phyloP scores from a whole-genome alignment of 2,888 invertebrate species.

The Mythimna vitellina region DNA sequence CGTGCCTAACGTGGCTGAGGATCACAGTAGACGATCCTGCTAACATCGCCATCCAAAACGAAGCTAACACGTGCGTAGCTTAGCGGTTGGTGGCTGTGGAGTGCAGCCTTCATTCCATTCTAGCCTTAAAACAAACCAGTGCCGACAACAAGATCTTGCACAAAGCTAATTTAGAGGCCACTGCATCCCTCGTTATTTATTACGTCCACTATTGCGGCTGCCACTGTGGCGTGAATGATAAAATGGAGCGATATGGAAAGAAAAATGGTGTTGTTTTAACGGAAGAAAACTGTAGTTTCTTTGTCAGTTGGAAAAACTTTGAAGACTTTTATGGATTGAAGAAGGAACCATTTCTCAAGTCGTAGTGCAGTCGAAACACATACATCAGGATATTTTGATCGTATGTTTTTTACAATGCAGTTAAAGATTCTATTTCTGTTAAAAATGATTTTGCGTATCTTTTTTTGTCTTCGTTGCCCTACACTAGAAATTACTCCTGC shows the following conservation, averaged over 20 bases:
- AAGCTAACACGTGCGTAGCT: neutral
- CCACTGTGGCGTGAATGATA: constrained; percentile 47
- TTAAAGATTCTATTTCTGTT: neutral
- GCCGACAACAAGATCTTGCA: constrained; percentile 58
- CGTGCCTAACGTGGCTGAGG: neutral
- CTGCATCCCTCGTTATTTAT: constrained; percentile 78
- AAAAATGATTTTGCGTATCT: neutral
- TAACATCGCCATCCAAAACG: neutral
- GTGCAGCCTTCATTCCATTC: constrained; percentile 1
- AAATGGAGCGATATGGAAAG: constrained; percentile 48
- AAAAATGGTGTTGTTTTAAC: constrained; percentile 23
- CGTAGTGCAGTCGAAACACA: neutral
- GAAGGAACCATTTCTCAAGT: neutral
- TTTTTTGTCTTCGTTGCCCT: too few species aligned
- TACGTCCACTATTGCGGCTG: constrained; percentile 72
- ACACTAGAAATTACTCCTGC: too few species aligned
- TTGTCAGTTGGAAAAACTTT: neutral
- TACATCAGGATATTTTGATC: neutral
- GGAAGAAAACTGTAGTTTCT: constrained; percentile 10
- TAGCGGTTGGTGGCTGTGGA: neutral
- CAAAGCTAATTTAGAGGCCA: constrained; percentile 76
- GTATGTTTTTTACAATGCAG: neutral
- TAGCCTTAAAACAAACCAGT: constrained; percentile 58
- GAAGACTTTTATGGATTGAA: constrained; percentile 10
- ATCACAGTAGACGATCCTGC: neutral